phyloP scores from a whole-genome alignment of 2,797 vertebrate genomes.

The Cirrhinus molitorella region DNA sequence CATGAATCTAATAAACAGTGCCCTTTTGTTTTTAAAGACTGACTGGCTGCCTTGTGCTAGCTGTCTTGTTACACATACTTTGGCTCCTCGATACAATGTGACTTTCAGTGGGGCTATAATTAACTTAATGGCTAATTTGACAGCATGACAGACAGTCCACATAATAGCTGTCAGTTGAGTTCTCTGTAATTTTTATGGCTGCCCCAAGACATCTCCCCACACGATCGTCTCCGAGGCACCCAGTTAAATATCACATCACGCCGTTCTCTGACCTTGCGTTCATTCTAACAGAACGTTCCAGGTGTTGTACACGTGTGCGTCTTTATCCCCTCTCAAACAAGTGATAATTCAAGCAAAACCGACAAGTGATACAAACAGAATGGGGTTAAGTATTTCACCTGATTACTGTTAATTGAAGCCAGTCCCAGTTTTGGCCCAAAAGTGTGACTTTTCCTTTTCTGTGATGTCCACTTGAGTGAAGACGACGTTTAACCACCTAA shows the following conservation, averaged over 20 bases:
- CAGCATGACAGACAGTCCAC: conserved; percentile 55
- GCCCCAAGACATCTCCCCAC: conserved; percentile 27
- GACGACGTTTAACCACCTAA: conserved; percentile 22
- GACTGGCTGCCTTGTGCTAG: conserved; percentile 64
- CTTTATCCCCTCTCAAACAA: conserved; percentile 34
- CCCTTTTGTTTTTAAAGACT: conserved; percentile 65
- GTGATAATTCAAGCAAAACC: conserved; percentile 33
- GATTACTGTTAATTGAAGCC: conserved; percentile 17
- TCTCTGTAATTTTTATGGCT: conserved; percentile 45
- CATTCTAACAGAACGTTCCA: conserved; percentile 23
- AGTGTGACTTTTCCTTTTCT: conserved; percentile 2
- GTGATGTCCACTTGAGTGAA: conserved; percentile 18
- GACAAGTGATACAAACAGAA: conserved; percentile 25
- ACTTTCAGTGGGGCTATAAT: conserved; percentile 58
- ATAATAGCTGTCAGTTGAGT: conserved; percentile 60
- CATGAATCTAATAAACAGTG: conserved; percentile 72
- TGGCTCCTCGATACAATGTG: conserved; percentile 50
- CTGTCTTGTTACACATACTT: conserved; percentile 63
- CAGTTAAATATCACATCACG: conserved; percentile 6
- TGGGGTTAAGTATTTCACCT: conserved; percentile 17
- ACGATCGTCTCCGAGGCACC: conserved; percentile 19
- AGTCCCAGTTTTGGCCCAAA: conserved; percentile 25
- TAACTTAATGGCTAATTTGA: conserved; percentile 63
- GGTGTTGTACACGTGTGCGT: conserved; percentile 37
- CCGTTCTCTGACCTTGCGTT: conserved; percentile 28